Evolutionary conservation across 2,113 vertebrate genomes (phyloP).

Genomic region (Oenanthe oenanthe): DNA sequence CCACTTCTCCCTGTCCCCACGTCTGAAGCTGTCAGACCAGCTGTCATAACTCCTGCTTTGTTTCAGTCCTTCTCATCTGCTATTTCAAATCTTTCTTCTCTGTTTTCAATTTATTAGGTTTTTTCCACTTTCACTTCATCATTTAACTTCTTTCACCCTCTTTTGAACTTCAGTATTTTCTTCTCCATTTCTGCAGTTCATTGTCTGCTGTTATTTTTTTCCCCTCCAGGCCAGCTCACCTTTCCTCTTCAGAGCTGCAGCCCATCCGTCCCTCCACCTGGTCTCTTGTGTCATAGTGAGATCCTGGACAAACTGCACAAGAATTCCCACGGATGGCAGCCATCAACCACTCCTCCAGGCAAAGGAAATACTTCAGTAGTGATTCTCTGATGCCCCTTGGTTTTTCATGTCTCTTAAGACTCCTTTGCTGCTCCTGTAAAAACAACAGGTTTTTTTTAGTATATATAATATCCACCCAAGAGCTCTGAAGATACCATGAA

Average conservation of each 20-base stretch:
- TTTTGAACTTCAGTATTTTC: background rate
- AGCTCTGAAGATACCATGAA: background rate
- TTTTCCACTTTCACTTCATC: background rate
- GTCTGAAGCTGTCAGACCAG: background rate
- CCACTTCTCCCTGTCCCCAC: background rate
- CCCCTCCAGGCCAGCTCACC: background rate
- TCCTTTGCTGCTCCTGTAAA: background rate
- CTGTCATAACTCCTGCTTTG: background rate
- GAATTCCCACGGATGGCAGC: background rate
- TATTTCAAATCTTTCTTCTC: background rate
- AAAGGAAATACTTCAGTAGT: fast-evolving
- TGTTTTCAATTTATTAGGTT: background rate
- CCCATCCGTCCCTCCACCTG: background rate
- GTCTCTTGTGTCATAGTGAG: fast-evolving
- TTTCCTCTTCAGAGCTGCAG: background rate
- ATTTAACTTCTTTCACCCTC: background rate
- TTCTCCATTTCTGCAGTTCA: background rate
- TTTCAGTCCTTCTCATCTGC: background rate
- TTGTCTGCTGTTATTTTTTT: background rate
- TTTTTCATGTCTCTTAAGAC: background rate
- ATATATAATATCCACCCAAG: background rate
- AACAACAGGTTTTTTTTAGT: background rate
- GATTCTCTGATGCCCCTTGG: background rate
- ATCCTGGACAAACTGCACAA: fast-evolving
- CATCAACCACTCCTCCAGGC: background rate